These are phyloP conservation scores for Furcula furcula DNA, from an alignment of 2,888 invertebrate genomes.

Conservation along the genomic window DNA sequence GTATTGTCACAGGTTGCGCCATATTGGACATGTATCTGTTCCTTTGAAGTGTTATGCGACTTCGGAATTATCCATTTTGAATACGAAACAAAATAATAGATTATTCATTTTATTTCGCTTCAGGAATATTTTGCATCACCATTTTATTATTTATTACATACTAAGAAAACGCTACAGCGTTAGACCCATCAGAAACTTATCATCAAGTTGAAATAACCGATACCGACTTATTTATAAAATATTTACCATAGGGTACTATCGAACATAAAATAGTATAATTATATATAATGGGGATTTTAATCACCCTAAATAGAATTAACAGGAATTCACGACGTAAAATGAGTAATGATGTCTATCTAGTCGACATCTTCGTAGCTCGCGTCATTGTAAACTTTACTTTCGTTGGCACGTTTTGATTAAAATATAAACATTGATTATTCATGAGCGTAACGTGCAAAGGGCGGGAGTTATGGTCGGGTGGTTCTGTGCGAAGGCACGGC, in stretches of 20 bases:
- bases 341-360: not conserved
- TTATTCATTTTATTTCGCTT: too few species aligned
- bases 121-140: constrained; percentile 5
- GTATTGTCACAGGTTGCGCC: constrained; percentile 59
- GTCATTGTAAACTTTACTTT: constrained; percentile 4
- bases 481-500: constrained; percentile 52
- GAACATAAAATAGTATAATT: too few species aligned
- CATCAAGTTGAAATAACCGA: not conserved
- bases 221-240: too few species aligned
- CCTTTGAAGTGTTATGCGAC: constrained; percentile 47
- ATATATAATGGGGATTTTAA: too few species aligned
- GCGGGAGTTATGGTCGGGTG: constrained; percentile 50
- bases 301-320: too few species aligned
- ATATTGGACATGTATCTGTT: constrained; percentile 46
- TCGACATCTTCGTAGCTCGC: not conserved
- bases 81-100: too few species aligned
- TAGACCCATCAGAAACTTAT: constrained; percentile 5
- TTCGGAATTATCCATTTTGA: too few species aligned
- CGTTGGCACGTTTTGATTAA: constrained; percentile 26
- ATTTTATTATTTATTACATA: constrained; percentile 3
- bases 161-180: too few species aligned
- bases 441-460: constrained; percentile 48
- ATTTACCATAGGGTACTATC: too few species aligned
- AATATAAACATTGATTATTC: constrained; percentile 45
- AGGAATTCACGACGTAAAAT: not conserved